These are phyloP conservation scores for Neopelma chrysocephalum DNA, from an alignment of 2,797 vertebrate genomes.

Conservation along the genomic window DNA sequence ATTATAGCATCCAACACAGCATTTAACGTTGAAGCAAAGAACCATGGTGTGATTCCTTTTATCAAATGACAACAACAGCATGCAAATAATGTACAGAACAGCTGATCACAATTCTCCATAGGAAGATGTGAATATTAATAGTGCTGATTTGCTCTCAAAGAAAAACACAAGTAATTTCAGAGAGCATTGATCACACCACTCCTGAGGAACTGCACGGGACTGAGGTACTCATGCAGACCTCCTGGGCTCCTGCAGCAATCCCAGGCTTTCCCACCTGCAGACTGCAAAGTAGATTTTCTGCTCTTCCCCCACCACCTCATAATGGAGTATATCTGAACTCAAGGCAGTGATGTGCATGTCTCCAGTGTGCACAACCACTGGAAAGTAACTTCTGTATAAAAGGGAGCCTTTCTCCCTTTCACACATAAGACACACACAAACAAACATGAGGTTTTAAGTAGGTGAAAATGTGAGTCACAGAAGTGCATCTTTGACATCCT, in stretches of 20 bases:
- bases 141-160: slow-evolving; percentile 1
- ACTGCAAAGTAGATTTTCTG: neutral
- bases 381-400: too few species aligned
- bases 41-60: slow-evolving; percentile 37
- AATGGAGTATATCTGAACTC: neutral
- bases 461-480: neutral
- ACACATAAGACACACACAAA: neutral
- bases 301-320: neutral
- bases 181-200: neutral
- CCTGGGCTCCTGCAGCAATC: neutral
- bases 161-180: neutral
- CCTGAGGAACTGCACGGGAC: neutral
- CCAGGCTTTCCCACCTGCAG: neutral
- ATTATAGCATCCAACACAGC: slow-evolving; percentile 2
- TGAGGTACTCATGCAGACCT: neutral
- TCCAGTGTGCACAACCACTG: neutral
- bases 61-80: slow-evolving; percentile 36
- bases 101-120: slow-evolving; percentile 23
- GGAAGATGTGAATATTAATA: slow-evolving; percentile 23
- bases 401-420: neutral
- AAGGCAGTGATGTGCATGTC: neutral
- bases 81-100: slow-evolving; percentile 36
- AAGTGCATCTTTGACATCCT: neutral
- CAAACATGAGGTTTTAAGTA: neutral
- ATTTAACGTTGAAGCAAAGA: slow-evolving; percentile 26